Evolutionary conservation across 2,113 vertebrate genomes (phyloP).

Genomic region (Leptodactylus fuscus): DNA sequence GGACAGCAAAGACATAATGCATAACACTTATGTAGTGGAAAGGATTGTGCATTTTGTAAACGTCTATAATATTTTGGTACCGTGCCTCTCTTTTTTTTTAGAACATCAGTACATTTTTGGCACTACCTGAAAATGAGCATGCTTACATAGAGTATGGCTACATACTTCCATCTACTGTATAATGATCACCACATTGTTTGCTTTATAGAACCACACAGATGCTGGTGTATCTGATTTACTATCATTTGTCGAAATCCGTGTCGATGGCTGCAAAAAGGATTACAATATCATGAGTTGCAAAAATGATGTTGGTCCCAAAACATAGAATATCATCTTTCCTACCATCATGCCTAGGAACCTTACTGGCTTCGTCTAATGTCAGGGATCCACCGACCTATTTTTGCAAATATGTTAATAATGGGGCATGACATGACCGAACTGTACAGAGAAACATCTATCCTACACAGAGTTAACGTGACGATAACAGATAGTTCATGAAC

Average conservation of each 20-base stretch:
- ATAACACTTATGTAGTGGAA: slow-evolving; percentile 28
- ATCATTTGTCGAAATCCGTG: slow-evolving; percentile 7
- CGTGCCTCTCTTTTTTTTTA: slow-evolving; percentile 37
- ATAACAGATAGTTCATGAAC: background rate
- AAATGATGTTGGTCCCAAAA: slow-evolving; percentile 34
- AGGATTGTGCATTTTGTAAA: slow-evolving; percentile 53
- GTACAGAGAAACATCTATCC: background rate
- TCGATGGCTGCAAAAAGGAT: background rate
- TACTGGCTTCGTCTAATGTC: background rate
- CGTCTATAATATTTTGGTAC: slow-evolving; percentile 9
- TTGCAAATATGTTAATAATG: background rate
- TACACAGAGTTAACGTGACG: background rate
- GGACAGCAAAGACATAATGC: slow-evolving; percentile 19
- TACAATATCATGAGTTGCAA: background rate
- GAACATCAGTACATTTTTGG: slow-evolving; percentile 44
- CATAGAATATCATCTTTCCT: background rate
- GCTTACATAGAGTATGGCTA: slow-evolving; percentile 51
- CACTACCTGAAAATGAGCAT: slow-evolving; percentile 55
- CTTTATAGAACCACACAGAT: slow-evolving; percentile 7
- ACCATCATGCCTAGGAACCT: background rate
- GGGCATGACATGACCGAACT: background rate
- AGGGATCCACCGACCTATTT: background rate
- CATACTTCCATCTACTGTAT: slow-evolving; percentile 47
- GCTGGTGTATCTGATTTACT: slow-evolving; percentile 34
- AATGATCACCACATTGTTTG: background rate